A percentile compares a stretch with the other conserved stretches of the same genome.
These are phyloP conservation scores for Chymomyza caudatula DNA, from an alignment of 2,888 invertebrate species.

Conservation along the genomic window DNA sequence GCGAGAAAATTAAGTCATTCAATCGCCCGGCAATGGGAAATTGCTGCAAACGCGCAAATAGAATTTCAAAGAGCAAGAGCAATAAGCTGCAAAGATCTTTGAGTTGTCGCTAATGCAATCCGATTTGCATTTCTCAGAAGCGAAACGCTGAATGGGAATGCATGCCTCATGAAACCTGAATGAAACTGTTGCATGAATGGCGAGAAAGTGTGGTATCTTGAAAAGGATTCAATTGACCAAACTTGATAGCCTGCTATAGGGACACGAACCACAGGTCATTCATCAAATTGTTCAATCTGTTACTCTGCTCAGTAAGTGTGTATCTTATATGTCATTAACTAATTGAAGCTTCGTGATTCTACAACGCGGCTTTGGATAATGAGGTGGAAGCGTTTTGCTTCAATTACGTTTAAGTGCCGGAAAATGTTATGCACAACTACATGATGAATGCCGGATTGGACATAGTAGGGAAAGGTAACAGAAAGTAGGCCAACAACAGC, in stretches of 20 bases:
- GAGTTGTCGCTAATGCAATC: conserved; percentile 43
- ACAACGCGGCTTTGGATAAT: conserved; percentile 52
- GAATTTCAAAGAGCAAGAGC: conserved; percentile 20
- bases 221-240: background rate
- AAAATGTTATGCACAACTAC: conserved; percentile 57
- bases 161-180: conserved; percentile 24
- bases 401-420: conserved; percentile 69
- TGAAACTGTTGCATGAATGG: conserved; percentile 24
- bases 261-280: conserved; percentile 11
- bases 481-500: conserved; percentile 24
- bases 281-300: conserved; percentile 37
- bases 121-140: conserved; percentile 25
- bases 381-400: conserved; percentile 60
- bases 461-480: background rate
- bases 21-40: background rate
- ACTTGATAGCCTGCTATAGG: conserved; percentile 17
- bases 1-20: background rate
- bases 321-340: conserved; percentile 59
- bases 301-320: conserved; percentile 24
- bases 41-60: background rate
- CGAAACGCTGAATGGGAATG: background rate
- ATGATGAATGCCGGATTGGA: conserved; percentile 41
- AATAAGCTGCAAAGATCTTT: conserved; percentile 29
- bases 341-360: conserved; percentile 68
- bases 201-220: background rate